Conservation (phyloP, 2,888 invertebrate genomes). For the Drosophila subquinaria region DNA sequence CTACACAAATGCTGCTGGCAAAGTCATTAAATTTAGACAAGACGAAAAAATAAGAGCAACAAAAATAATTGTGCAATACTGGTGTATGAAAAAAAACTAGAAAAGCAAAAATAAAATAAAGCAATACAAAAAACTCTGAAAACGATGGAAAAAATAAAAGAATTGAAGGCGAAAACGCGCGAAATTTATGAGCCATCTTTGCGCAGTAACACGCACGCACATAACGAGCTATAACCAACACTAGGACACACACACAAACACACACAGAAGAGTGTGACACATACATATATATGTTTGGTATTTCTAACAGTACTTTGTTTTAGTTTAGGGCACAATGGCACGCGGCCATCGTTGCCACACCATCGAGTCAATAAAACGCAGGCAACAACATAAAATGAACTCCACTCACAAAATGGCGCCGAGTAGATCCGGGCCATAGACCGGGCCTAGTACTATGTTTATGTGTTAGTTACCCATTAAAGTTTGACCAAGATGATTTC, state of each 20-base stretch:
- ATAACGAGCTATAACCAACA: conserved; percentile 76
- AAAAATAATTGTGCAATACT: conserved; percentile 57
- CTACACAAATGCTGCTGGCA: conserved; percentile 58
- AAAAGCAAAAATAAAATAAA: conserved; percentile 36
- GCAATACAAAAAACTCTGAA: conserved; percentile 37
- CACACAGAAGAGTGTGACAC: conserved; percentile 23
- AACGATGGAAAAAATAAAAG: conserved; percentile 34
- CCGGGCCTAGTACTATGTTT: conserved; percentile 10
- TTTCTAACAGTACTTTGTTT: conserved; percentile 77
- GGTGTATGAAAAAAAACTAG: conserved; percentile 26
- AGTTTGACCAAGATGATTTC: conserved; percentile 58
- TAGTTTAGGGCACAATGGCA: conserved; percentile 77
- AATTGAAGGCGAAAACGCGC: conserved; percentile 74
- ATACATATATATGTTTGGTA: conserved; percentile 34
- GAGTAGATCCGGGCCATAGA: conserved; percentile 36
- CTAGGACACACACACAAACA: conserved; percentile 39
- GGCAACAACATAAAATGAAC: conserved; percentile 75
- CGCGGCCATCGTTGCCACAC: conserved; percentile 48
- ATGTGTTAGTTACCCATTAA: conserved; percentile 46
- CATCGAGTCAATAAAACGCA: conserved; percentile 78
- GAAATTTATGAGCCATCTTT: conserved; percentile 79
- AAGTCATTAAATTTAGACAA: conserved; percentile 73
- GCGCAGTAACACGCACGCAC: conserved; percentile 78
- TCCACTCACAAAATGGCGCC: conserved; percentile 65
- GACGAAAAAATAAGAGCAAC: conserved; percentile 36